phyloP scores from a whole-genome alignment of 2,797 vertebrate genomes.

The Micromesistius poutassou region DNA sequence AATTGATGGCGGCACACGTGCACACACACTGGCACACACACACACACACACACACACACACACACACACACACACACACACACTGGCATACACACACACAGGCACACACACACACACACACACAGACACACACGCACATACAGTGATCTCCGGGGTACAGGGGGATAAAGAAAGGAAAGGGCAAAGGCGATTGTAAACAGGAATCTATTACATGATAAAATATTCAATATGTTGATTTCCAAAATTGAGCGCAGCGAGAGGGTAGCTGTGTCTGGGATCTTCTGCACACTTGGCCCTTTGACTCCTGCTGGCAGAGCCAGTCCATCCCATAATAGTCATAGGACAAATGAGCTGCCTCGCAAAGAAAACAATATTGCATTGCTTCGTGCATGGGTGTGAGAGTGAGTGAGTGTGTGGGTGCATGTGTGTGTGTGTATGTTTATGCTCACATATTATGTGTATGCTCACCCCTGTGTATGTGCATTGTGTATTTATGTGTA shows the following conservation, averaged over 20 bases:
- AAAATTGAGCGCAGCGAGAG: constrained; percentile 21
- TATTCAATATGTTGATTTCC: constrained; percentile 54
- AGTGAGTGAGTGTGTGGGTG: neutral
- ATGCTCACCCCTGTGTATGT: neutral
- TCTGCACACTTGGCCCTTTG: constrained; percentile 14
- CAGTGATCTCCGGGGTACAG: constrained; percentile 30
- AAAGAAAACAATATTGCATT: neutral
- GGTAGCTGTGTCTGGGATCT: constrained; percentile 15
- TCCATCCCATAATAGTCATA: constrained; percentile 1
- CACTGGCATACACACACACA: no score
- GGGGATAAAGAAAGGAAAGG: constrained; percentile 31
- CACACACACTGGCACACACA: neutral
- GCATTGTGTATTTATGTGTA: no score
- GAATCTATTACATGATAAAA: constrained; percentile 50
- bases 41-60: neutral
- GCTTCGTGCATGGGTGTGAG: neutral
- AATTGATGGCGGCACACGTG: neutral
- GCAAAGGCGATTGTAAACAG: constrained; percentile 29
- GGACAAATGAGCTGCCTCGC: neutral
- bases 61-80: neutral
- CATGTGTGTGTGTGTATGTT: neutral
- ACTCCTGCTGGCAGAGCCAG: constrained; percentile 30
- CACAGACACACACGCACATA: neutral
- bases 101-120: constrained; percentile 1
- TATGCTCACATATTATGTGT: no score